phyloP scores from a whole-genome alignment of 1,140 invertebrate species.

The Diabrotica undecimpunctata region DNA sequence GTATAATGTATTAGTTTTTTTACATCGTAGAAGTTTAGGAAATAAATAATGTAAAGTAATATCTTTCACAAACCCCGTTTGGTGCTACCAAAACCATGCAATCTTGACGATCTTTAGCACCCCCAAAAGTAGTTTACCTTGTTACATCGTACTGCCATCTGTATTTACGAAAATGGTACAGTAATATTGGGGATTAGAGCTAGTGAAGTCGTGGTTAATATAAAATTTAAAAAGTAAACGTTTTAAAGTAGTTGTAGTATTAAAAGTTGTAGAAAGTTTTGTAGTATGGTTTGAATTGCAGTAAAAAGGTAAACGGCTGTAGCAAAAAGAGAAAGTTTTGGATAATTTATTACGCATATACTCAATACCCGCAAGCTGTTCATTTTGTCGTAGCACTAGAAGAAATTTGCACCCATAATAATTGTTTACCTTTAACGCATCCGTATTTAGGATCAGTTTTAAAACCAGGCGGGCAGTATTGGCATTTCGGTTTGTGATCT shows the following conservation, averaged over 20 bases:
- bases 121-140: background rate
- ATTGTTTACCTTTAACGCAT: constrained; percentile 89
- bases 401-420: constrained; percentile 38
- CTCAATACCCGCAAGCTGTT: background rate
- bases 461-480: constrained; percentile 89
- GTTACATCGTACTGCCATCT: background rate
- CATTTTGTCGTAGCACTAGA: constrained; percentile 35
- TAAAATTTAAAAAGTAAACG: too few relatives aligned
- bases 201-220: background rate
- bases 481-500: constrained; percentile 89
- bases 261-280: background rate
- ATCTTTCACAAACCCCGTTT: too few relatives aligned
- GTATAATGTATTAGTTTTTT: too few relatives aligned
- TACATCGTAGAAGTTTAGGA: too few relatives aligned
- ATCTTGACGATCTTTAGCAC: background rate
- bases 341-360: background rate
- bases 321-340: background rate
- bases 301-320: background rate
- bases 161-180: too few relatives aligned
- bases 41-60: too few relatives aligned
- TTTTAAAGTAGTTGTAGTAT: background rate
- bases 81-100: background rate
- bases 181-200: background rate
- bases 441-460: constrained; percentile 83
- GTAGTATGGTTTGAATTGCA: background rate